Percentiles rank a stretch among this genome's conserved stretches.
phyloP scores from a whole-genome alignment of 2,888 invertebrate genomes.

The Nemotelus nigrinus region DNA sequence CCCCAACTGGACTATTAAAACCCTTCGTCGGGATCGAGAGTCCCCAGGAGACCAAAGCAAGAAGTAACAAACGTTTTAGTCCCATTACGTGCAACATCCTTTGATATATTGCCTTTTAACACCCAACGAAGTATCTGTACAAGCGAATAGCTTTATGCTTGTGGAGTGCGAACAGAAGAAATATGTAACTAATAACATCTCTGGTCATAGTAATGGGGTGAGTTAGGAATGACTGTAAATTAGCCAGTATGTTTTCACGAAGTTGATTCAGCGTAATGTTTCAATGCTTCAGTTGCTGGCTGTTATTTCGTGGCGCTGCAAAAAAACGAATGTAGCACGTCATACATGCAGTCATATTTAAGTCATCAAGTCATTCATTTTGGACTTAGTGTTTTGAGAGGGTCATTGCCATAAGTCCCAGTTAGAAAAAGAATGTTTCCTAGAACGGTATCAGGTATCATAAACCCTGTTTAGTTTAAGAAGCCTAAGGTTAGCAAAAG shows the following conservation, averaged over 20 bases:
- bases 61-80: not conserved
- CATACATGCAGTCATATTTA: conserved; percentile 1
- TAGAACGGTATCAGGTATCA: too few relatives aligned
- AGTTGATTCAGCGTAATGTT: not conserved
- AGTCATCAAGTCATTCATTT: conserved; percentile 4
- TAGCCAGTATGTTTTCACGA: not conserved
- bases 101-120: conserved; percentile 15
- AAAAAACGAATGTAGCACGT: conserved; percentile 5
- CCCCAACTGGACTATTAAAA: conserved; percentile 33
- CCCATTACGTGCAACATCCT: conserved; percentile 4
- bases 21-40: conserved; percentile 13
- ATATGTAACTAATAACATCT: not conserved
- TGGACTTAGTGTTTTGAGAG: not conserved
- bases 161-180: not conserved
- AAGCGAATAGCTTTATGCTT: not conserved
- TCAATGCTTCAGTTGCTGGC: conserved; percentile 3
- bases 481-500: too few relatives aligned
- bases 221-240: not conserved
- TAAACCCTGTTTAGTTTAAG: too few relatives aligned
- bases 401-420: not conserved
- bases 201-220: not conserved
- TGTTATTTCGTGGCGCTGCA: conserved; percentile 4
- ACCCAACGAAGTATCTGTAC: not conserved
- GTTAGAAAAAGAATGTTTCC: too few relatives aligned
- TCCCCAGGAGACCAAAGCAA: not conserved